Conservation (phyloP, 2,113 vertebrate species). For the Electrona antarctica region DNA sequence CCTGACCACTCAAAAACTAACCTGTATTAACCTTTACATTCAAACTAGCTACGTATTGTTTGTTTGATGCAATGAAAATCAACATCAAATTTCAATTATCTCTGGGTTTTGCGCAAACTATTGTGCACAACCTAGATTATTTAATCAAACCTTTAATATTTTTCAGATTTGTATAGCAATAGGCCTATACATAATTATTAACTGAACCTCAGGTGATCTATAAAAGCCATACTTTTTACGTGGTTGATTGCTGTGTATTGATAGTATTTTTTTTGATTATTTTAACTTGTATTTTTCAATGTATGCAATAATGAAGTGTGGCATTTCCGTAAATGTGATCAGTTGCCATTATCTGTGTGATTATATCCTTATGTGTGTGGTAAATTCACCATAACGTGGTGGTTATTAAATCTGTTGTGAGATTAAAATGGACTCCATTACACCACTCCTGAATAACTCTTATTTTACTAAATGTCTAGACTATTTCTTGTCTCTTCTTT, state of each 20-base stretch:
- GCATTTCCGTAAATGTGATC: constrained; percentile 25
- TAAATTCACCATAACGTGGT: constrained; percentile 32
- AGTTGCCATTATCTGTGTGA: constrained; percentile 36
- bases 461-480: too few species aligned
- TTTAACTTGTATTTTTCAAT: constrained; percentile 1
- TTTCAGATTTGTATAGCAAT: too few species aligned
- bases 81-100: neutral
- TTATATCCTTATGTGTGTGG: constrained; percentile 22
- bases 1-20: constrained; percentile 34
- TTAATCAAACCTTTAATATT: neutral
- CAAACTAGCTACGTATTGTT: too few species aligned
- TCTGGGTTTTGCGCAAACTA: neutral
- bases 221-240: neutral
- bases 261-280: neutral
- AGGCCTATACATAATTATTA: neutral
- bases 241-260: constrained; percentile 15
- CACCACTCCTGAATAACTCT: constrained; percentile 23
- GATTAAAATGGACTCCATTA: constrained; percentile 54
- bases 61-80: neutral
- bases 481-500: constrained; percentile 7
- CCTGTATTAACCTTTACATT: constrained; percentile 47
- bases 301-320: constrained; percentile 1
- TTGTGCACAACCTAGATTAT: neutral
- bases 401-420: constrained; percentile 30
- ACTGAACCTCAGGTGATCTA: neutral